A percentile compares a stretch with the other conserved stretches of the same genome.
phyloP scores from a whole-genome alignment of 2,113 vertebrate genomes.

The Neoarius graeffei region DNA sequence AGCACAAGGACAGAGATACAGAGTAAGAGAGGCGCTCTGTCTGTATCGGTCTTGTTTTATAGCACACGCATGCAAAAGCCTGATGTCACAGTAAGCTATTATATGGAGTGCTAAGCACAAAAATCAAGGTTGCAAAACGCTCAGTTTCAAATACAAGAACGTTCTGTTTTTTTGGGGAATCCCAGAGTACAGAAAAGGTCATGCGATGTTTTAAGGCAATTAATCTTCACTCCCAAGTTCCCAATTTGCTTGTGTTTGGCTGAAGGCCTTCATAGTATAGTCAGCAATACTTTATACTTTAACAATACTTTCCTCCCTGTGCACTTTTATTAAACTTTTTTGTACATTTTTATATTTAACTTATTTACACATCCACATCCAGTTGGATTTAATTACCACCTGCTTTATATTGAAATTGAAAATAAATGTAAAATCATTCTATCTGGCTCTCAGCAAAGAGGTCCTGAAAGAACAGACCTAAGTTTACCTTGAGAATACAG shows the following conservation, averaged over 20 bases:
- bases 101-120: background rate
- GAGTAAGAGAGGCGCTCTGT: background rate
- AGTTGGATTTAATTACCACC: background rate
- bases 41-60: background rate
- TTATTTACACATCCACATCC: background rate
- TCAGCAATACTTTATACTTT: background rate
- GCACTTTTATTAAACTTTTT: background rate
- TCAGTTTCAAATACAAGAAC: background rate
- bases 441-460: background rate
- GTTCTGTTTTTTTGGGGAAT: conserved; percentile 2
- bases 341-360: background rate
- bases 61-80: background rate
- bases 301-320: background rate
- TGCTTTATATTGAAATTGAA: background rate
- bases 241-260: background rate
- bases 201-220: background rate
- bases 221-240: background rate
- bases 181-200: background rate
- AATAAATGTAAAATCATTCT: background rate
- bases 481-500: background rate
- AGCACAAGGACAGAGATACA: background rate
- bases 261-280: background rate
- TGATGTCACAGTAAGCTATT: conserved; percentile 14
- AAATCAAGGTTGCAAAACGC: background rate
- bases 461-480: background rate